Conservation (phyloP, 1,140 invertebrate genomes). For the Aphelinus atriplicis region DNA sequence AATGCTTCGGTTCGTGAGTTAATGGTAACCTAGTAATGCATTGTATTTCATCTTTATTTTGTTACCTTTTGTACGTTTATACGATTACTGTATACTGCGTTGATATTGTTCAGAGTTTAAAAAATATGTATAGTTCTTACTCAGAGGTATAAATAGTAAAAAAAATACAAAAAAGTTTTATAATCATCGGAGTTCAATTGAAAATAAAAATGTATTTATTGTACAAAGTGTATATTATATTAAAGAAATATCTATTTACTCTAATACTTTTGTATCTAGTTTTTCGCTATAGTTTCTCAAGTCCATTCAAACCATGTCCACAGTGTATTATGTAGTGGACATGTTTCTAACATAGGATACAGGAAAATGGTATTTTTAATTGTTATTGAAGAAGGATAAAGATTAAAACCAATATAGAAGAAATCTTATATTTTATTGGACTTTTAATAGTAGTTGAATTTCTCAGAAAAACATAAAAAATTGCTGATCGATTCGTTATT, state of each 20-base stretch:
- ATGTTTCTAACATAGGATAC: too few relatives aligned
- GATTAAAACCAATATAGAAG: too few relatives aligned
- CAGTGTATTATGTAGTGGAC: too few relatives aligned
- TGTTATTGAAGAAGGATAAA: too few relatives aligned
- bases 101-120: background rate
- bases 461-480: too few relatives aligned
- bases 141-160: constrained; percentile 28
- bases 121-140: constrained; percentile 30
- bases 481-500: too few relatives aligned
- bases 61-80: constrained; percentile 62
- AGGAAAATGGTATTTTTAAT: too few relatives aligned
- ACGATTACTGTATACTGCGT: constrained; percentile 39
- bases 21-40: constrained; percentile 17
- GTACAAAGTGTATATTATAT: constrained; percentile 50
- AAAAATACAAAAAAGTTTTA: constrained; percentile 35
- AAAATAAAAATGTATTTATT: constrained; percentile 51
- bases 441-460: too few relatives aligned
- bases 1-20: background rate
- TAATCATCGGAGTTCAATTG: constrained; percentile 26
- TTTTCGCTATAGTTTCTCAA: too few relatives aligned
- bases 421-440: too few relatives aligned
- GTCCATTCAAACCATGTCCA: too few relatives aligned
- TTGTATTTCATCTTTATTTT: constrained; percentile 50
- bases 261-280: background rate
- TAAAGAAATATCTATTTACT: constrained; percentile 27